Conservation (phyloP, 2,888 invertebrate genomes). For the Agonum fuliginosum region DNA sequence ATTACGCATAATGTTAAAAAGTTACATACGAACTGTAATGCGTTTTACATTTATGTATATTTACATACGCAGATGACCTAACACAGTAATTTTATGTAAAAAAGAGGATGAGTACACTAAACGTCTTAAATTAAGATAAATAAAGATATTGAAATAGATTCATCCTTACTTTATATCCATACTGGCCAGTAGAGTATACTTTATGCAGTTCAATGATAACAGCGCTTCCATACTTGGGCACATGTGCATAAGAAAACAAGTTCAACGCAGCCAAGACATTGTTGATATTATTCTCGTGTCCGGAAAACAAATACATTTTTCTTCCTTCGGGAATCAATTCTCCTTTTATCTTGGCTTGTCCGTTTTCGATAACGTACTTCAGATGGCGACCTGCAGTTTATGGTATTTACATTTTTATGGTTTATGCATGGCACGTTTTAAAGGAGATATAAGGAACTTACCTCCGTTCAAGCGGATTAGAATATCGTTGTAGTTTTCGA, state of each 20-base stretch:
- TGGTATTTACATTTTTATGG: not conserved
- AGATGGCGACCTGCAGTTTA: conserved; percentile 45
- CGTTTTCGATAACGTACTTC: conserved; percentile 53
- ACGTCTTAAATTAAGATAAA: too few relatives aligned
- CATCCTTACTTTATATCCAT: conserved; percentile 68
- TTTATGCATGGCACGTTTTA: not conserved
- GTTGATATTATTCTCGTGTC: conserved; percentile 77
- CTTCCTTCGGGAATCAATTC: conserved; percentile 63
- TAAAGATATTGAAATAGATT: conserved; percentile 7
- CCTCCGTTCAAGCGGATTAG: conserved; percentile 73
- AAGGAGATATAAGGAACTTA: conserved; percentile 59
- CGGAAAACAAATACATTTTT: conserved; percentile 74
- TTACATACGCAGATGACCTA: too few relatives aligned
- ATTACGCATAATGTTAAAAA: too few relatives aligned
- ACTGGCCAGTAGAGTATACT: conserved; percentile 63
- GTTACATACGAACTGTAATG: too few relatives aligned
- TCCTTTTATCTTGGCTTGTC: conserved; percentile 63
- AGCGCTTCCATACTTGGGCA: conserved; percentile 69
- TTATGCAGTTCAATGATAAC: conserved; percentile 69
- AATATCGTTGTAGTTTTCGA: conserved; percentile 69
- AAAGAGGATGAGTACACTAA: too few relatives aligned
- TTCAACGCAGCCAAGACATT: conserved; percentile 73
- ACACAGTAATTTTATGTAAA: too few relatives aligned
- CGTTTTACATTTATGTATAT: too few relatives aligned
- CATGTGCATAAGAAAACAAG: conserved; percentile 71